A percentile compares a stretch with the other conserved stretches of the same genome.
Conservation (phyloP, 2,797 vertebrate species). For the Odontamblyopus lacepedii region DNA sequence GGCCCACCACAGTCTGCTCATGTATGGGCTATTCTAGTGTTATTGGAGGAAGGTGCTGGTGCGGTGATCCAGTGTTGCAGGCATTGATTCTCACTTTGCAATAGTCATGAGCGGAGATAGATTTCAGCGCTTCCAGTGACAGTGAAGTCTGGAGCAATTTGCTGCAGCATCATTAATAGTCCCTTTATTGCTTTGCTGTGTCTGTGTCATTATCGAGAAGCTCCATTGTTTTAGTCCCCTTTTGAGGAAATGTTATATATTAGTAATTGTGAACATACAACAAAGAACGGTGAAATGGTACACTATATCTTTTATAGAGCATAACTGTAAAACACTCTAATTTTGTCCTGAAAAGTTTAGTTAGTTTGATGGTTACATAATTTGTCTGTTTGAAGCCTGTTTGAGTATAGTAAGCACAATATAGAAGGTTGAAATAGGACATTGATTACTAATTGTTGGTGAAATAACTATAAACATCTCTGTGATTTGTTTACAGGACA, state of each 20-base stretch:
- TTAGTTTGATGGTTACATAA: too few species aligned
- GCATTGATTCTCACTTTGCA: conserved; percentile 18
- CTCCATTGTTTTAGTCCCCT: not conserved
- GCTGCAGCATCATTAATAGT: conserved; percentile 18
- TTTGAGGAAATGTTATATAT: not conserved
- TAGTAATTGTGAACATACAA: too few species aligned
- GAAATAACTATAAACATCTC: too few species aligned
- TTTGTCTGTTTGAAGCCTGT: too few species aligned
- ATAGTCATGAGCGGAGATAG: conserved; percentile 19
- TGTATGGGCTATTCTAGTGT: conserved; percentile 13
- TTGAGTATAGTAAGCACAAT: too few species aligned
- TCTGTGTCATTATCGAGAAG: not conserved
- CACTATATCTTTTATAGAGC: too few species aligned
- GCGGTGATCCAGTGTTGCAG: conserved; percentile 11
- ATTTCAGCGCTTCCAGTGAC: conserved; percentile 4
- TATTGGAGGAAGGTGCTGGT: conserved; percentile 12
- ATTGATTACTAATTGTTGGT: too few species aligned
- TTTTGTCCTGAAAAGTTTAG: too few species aligned
- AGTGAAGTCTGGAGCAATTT: conserved; percentile 1
- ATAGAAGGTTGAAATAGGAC: too few species aligned
- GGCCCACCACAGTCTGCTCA: not conserved
- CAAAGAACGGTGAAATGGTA: too few species aligned
- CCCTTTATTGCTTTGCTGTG: not conserved
- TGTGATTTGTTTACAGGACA: too few species aligned
- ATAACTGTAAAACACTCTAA: too few species aligned